Conservation (phyloP, 2,888 invertebrate species). For the Perizoma affinitatum region DNA sequence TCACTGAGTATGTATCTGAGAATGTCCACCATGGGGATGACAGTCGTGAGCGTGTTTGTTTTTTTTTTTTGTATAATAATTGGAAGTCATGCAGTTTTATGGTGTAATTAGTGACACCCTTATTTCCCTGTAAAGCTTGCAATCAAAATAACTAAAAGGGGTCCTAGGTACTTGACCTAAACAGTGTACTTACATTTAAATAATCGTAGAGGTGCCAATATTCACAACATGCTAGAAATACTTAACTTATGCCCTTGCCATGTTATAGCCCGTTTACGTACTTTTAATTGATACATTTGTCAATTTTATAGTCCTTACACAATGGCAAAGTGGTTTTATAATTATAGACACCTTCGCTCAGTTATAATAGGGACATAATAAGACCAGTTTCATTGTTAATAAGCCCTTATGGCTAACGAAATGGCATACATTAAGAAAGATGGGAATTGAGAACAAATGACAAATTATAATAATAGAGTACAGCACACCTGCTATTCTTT, state of each 20-base stretch:
- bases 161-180: neutral
- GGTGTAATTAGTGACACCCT: slow-evolving; percentile 8
- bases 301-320: slow-evolving; percentile 38
- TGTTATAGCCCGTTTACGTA: slow-evolving; percentile 28
- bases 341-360: slow-evolving; percentile 51
- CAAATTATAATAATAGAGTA: slow-evolving; percentile 80
- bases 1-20: too few species aligned
- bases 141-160: slow-evolving; percentile 8
- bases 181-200: slow-evolving; percentile 2
- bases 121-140: slow-evolving; percentile 10
- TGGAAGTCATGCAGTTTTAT: slow-evolving; percentile 27
- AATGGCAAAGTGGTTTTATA: slow-evolving; percentile 38
- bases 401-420: slow-evolving; percentile 57
- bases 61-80: slow-evolving; percentile 15
- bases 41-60: too few species aligned
- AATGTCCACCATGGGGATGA: too few species aligned
- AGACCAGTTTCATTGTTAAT: slow-evolving; percentile 57
- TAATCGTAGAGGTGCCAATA: neutral
- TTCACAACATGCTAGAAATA: neutral
- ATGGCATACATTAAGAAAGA: slow-evolving; percentile 66
- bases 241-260: neutral
- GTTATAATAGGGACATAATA: slow-evolving; percentile 50
- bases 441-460: slow-evolving; percentile 68
- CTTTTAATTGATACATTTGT: slow-evolving; percentile 49
- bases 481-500: slow-evolving; percentile 83